Base-by-base conservation (phyloP, 2,113 vertebrate species). In the Pygoscelis antarcticus region DNA sequence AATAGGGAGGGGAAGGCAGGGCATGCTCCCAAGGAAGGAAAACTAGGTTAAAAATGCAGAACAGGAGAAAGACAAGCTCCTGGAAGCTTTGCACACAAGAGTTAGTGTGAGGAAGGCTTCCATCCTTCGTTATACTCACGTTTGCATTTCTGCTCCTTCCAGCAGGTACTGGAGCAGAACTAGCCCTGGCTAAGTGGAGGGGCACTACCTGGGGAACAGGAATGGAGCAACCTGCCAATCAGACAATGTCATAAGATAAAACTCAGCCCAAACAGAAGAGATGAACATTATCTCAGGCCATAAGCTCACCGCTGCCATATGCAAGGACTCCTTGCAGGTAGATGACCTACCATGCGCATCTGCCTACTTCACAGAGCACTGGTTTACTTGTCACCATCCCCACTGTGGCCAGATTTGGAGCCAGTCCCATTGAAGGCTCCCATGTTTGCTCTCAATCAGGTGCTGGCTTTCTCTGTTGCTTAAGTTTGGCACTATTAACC, bases 101-200 rank as follows among this genome's bases (percentile, higher is more conserved):
- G 30, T 84, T 78, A 82, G 74, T 3, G 34, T 10, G 27, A 84
- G 23, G 19, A 93, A 71, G 44, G 57, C 27, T 71, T 84, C 61
- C 61, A 34, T 42, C 47, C 77, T 89, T 68, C 1, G 0, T 89
- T 89, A 92, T 83, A 91, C 81, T 78, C 78, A 79, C 74, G 66
- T 83, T 77, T 92, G 75, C n/a, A 34, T 62, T 78, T 93, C 77
- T 95, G 83, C 86, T 93, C 86, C 72, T 90, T 91, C 52, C 42
- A 44, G 54, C 76, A 75, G 38, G 69, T 61, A 81, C 65, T 82
- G 65, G 69, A 90, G 79, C 80, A 92, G 91, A 91, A 71, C 61
- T 76, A 94, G 86, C 4, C 25, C 94, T 89, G 42, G 32, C 80
- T 93, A 91, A 86, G 40, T 38, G 46, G 40, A 90, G 62, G 61